Conservation (phyloP, 2,113 vertebrate species). For the human (Homo sapiens) region GRCh38 chr4:17591501-17592000, state of each 20-base stretch:
- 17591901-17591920: not conserved
- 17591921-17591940: not conserved
- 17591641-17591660: not conserved
- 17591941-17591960: not conserved
- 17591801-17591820: not conserved
- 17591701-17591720: not conserved
- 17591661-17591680: no score
- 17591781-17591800: not conserved
- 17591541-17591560: not conserved
- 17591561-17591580: not conserved
- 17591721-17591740: not conserved
- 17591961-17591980: no score
- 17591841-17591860: not conserved
- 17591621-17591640: not conserved
- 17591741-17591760: accelerated
- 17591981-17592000: no score
- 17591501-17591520: not conserved
- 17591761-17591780: not conserved
- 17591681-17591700: not conserved
- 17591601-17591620: not conserved
- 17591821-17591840: not conserved
- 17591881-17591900: not conserved
- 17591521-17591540: not conserved
- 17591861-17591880: not conserved
- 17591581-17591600: not conserved